These are phyloP conservation scores for Orchesellides sinensis DNA, from an alignment of 2,888 invertebrate species.

Conservation along the genomic window DNA sequence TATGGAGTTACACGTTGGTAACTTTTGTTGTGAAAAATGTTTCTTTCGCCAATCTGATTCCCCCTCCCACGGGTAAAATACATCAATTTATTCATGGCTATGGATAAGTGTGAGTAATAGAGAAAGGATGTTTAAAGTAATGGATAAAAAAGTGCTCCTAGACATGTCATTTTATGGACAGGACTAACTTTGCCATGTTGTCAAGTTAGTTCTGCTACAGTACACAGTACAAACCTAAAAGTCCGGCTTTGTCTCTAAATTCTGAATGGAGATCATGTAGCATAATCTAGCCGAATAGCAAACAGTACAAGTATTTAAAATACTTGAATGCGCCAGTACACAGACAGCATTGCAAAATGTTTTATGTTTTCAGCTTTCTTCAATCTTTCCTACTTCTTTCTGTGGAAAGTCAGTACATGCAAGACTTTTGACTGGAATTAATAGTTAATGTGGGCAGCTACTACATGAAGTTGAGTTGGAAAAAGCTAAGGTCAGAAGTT, in stretches of 20 bases:
- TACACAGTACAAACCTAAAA: no score
- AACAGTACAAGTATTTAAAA: no score
- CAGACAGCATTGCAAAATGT: no score
- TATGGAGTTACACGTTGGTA: background rate
- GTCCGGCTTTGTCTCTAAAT: no score
- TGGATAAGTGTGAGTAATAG: background rate
- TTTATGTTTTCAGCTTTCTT: no score
- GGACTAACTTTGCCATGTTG: no score
- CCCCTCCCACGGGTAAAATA: slow-evolving; percentile 46
- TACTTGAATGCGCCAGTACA: no score
- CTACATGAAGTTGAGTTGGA: slow-evolving; percentile 30
- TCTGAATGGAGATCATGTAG: no score
- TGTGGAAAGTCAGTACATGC: slow-evolving; percentile 11
- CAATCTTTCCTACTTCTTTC: no score
- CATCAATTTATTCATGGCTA: slow-evolving; percentile 42
- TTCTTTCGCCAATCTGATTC: background rate
- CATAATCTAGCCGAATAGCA: no score
- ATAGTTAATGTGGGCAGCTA: slow-evolving; percentile 46
- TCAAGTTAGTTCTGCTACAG: no score
- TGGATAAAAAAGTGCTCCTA: slow-evolving; percentile 24
- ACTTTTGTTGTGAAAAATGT: background rate
- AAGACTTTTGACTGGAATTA: slow-evolving; percentile 43
- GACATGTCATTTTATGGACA: no score
- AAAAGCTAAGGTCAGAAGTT: slow-evolving; percentile 47
- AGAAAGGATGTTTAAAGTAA: background rate